Conservation (phyloP, 2,797 vertebrate genomes). For the Muscicapa striata region DNA sequence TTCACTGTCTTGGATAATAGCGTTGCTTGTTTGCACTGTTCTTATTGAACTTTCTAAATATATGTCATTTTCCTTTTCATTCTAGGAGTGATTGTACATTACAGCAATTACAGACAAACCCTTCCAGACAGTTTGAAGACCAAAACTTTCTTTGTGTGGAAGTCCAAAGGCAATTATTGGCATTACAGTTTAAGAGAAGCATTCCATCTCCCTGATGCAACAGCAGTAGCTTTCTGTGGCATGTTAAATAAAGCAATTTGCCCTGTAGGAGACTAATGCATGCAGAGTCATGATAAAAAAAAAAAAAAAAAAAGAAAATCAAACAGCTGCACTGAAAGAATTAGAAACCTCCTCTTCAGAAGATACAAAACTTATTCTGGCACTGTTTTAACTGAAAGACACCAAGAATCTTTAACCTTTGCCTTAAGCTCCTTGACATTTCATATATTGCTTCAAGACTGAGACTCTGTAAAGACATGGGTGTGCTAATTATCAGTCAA, state of each 20-base stretch:
- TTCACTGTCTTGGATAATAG: constrained; percentile 54
- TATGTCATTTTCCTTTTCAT: constrained; percentile 71
- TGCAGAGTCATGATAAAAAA: constrained; percentile 65
- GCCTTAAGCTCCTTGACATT: constrained; percentile 64
- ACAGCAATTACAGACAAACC: constrained; percentile 74
- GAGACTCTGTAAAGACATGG: not conserved
- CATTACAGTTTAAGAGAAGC: constrained; percentile 75
- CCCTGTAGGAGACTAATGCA: constrained; percentile 73
- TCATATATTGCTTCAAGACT: constrained; percentile 13
- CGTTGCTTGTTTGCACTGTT: constrained; percentile 60
- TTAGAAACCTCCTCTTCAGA: constrained; percentile 55
- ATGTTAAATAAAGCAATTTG: constrained; percentile 74
- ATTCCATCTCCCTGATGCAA: constrained; percentile 79
- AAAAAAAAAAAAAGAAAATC: not conserved
- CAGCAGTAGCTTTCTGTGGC: constrained; percentile 79
- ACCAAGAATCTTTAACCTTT: constrained; percentile 74
- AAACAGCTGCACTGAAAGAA: constrained; percentile 51
- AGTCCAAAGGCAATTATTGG: constrained; percentile 77
- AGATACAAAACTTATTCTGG: constrained; percentile 70
- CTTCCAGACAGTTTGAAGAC: constrained; percentile 72
- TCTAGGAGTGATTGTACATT: constrained; percentile 66
- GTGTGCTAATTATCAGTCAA: constrained; percentile 1
- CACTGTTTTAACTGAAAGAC: constrained; percentile 75
- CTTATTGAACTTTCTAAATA: constrained; percentile 72
- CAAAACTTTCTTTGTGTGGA: constrained; percentile 74